Conservation (phyloP, 1,140 invertebrate genomes). For the Drosophila takahashii region DNA sequence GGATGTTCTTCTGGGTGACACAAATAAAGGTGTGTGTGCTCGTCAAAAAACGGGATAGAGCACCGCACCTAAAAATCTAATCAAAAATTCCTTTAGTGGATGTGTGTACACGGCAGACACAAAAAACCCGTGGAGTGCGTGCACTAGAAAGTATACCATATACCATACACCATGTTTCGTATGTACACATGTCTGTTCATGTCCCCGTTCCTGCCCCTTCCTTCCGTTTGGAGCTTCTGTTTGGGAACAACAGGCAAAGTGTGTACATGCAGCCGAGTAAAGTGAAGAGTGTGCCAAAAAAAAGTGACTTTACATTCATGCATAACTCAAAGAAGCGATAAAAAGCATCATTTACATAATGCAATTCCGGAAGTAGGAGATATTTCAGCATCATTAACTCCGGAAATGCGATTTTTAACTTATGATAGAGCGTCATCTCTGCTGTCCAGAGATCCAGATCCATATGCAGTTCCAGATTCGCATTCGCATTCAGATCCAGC, state of each 20-base stretch:
- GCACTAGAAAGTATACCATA: conserved; percentile 37
- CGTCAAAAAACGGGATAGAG: conserved; percentile 2
- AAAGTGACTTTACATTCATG: neutral
- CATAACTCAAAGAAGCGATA: neutral
- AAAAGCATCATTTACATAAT: neutral
- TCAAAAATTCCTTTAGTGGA: conserved; percentile 44
- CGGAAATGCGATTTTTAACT: neutral
- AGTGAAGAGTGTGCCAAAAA: neutral
- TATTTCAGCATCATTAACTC: neutral
- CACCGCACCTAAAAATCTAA: conserved; percentile 50
- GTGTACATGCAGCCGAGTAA: conserved; percentile 6
- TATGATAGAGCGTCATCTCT: neutral
- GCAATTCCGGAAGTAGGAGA: neutral
- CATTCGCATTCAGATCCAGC: neutral
- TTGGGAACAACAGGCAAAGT: conserved; percentile 21
- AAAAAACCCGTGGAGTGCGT: conserved; percentile 10
- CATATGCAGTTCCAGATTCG: neutral
- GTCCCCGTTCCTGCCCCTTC: neutral
- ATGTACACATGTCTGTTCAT: conserved; percentile 5
- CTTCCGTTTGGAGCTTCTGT: neutral
- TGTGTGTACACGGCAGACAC: conserved; percentile 17
- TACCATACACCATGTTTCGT: conserved; percentile 24
- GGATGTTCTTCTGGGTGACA: neutral
- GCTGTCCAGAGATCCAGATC: conserved; percentile 1
- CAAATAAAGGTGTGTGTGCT: neutral